A percentile compares a stretch with the other conserved stretches of the same genome.
Conservation (phyloP, 2,888 invertebrate genomes). For the Troides aeacus region DNA sequence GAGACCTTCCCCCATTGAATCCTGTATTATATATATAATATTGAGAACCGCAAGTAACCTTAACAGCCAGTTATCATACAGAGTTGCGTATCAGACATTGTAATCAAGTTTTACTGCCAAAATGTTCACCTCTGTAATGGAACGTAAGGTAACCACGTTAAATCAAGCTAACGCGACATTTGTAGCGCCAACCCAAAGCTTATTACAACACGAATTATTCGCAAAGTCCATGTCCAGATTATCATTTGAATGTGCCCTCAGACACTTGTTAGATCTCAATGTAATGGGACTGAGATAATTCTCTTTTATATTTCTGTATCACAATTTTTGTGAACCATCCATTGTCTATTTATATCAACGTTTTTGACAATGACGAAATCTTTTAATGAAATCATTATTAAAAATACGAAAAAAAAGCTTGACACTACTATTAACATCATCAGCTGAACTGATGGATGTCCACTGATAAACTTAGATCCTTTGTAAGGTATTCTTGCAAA, state of each 20-base stretch:
- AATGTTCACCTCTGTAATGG: constrained; percentile 36
- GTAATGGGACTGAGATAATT: constrained; percentile 42
- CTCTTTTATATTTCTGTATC: not conserved
- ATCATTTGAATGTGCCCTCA: constrained; percentile 77
- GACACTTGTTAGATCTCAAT: constrained; percentile 73
- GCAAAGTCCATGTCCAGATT: constrained; percentile 74
- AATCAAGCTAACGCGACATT: constrained; percentile 75
- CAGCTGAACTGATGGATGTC: no score
- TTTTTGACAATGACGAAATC: not conserved
- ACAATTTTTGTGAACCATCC: not conserved
- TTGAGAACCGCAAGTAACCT: not conserved
- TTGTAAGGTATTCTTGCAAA: no score
- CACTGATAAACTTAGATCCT: no score
- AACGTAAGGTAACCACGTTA: constrained; percentile 65
- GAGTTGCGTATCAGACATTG: constrained; percentile 10
- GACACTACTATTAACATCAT: no score
- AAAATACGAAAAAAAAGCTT: no score
- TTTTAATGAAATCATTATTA: no score
- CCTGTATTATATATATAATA: not conserved
- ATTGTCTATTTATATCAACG: not conserved
- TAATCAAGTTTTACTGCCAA: constrained; percentile 38
- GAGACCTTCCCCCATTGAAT: no score
- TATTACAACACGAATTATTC: constrained; percentile 57
- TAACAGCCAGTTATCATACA: not conserved
- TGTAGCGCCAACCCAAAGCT: constrained; percentile 54